A percentile compares a stretch with the other conserved stretches of the same genome.
Evolutionary conservation across 2,888 invertebrate genomes (phyloP).

Genomic region (Luffia ferchaultella): DNA sequence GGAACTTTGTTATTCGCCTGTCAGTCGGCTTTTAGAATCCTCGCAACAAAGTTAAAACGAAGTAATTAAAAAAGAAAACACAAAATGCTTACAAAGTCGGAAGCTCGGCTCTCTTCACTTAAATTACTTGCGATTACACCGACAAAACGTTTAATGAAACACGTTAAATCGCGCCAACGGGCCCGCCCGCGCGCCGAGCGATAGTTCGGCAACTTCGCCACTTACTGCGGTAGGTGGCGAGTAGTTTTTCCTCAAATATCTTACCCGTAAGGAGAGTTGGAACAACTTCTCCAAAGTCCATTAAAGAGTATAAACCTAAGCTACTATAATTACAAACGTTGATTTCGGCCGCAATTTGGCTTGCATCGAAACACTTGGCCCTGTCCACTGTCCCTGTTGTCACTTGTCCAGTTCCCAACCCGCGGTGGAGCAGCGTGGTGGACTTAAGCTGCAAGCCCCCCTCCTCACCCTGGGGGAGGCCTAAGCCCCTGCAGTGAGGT

Average conservation of each 20-base stretch:
- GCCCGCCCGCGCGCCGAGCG: conserved; percentile 27
- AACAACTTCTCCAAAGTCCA: conserved; percentile 62
- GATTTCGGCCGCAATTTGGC: conserved; percentile 51
- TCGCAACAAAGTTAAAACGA: conserved; percentile 64
- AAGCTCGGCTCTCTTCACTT: conserved; percentile 64
- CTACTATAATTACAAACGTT: conserved; percentile 54
- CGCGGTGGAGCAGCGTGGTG: no score
- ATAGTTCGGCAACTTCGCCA: conserved; percentile 53
- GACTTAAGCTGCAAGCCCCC: no score
- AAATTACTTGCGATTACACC: conserved; percentile 66
- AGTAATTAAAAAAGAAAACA: conserved; percentile 67
- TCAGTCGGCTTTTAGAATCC: conserved; percentile 63
- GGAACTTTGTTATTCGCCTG: conserved; percentile 63
- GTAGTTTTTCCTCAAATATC: conserved; percentile 65
- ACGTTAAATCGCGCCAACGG: conserved; percentile 60
- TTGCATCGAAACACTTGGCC: background rate
- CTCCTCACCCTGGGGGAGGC: no score
- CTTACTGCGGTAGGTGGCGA: conserved; percentile 52
- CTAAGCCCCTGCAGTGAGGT: no score
- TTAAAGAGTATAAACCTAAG: conserved; percentile 60
- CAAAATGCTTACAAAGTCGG: conserved; percentile 66
- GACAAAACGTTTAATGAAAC: conserved; percentile 66
- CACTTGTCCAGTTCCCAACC: no score
- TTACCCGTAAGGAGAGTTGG: conserved; percentile 61
- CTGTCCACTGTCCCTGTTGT: no score